Base-by-base conservation (phyloP, 2,797 vertebrate species). In the Emys orbicularis region DNA sequence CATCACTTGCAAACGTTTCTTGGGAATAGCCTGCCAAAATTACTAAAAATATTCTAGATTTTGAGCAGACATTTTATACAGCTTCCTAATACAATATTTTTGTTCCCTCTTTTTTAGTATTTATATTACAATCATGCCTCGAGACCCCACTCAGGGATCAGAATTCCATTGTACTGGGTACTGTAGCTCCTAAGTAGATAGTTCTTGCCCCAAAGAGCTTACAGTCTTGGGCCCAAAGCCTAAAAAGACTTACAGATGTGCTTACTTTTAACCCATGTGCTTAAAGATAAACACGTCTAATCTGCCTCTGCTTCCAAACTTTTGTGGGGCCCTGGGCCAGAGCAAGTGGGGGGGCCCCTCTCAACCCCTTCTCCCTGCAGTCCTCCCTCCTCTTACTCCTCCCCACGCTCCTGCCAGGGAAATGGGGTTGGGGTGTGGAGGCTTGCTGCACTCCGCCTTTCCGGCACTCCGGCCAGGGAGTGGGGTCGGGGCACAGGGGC, bases 1-100 rank as follows among this genome's bases (percentile, higher is more conserved):
- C 80, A 57, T 37, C 34, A 41, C 89, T 94, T 94, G 87, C 88
- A 92, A 93, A 88, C 37, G 41, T 74, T 94, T 95, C 91, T 94
- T 77, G 88, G 84, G 87, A 93, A 68, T 52, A 92, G 82, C 86
- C 29, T 95, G 94, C 82, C 80, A 95, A 41, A 90, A 94, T 80
- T 15, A 3, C 94, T 96, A 95, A 93, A 94, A 86, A 92, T 88
- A 93, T 65, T 74, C 87, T 0, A 0, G 1, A 83, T 86, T 89
- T 94, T 1, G 3, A 92, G 94, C 57, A 96, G 77, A 72, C 25
- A 31, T 81, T 92, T 90, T 57, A 19, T 29, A 54, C 57, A 0
- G 0, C 74, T 94, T 94, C 72, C 47, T 74, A 41, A 47, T 29
- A 7, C 21, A 27, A 25, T 74, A 76, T 76, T 41, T 76, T 37